These are phyloP conservation scores for Centropristis striata DNA, from an alignment of 2,113 vertebrate genomes.

Conservation along the genomic window DNA sequence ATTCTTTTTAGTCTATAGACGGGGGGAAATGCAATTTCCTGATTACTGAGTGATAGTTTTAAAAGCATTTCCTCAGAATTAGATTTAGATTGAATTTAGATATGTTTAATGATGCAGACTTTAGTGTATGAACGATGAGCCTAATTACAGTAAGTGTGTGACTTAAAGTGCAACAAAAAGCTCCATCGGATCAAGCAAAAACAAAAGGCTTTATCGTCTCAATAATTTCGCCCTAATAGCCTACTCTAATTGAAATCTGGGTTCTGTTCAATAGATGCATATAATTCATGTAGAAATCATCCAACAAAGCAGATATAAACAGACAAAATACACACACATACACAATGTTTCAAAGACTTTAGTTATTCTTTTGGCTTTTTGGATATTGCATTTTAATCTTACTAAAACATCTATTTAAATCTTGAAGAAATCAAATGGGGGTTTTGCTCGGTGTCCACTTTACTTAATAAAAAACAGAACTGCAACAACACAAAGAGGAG, in stretches of 20 bases:
- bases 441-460: background rate
- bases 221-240: slow-evolving; percentile 29
- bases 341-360: background rate
- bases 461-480: background rate
- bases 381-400: background rate
- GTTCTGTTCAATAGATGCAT: background rate
- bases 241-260: slow-evolving; percentile 18
- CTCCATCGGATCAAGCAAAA: background rate
- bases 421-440: background rate
- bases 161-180: slow-evolving; percentile 37
- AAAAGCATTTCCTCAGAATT: slow-evolving; percentile 21
- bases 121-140: slow-evolving; percentile 38
- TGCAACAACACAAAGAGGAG: background rate
- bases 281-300: background rate
- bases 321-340: background rate
- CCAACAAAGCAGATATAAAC: background rate
- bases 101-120: slow-evolving; percentile 22
- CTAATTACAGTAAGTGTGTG: slow-evolving; percentile 41
- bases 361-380: background rate
- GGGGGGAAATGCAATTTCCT: slow-evolving; percentile 10
- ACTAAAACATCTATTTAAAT: slow-evolving; percentile 1
- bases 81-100: slow-evolving; percentile 28
- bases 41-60: slow-evolving; percentile 21
- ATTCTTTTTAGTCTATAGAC: background rate
- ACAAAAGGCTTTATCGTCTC: background rate